Base-by-base conservation (phyloP, 2,797 vertebrate genomes). In the Cottoperca gobio region DNA sequence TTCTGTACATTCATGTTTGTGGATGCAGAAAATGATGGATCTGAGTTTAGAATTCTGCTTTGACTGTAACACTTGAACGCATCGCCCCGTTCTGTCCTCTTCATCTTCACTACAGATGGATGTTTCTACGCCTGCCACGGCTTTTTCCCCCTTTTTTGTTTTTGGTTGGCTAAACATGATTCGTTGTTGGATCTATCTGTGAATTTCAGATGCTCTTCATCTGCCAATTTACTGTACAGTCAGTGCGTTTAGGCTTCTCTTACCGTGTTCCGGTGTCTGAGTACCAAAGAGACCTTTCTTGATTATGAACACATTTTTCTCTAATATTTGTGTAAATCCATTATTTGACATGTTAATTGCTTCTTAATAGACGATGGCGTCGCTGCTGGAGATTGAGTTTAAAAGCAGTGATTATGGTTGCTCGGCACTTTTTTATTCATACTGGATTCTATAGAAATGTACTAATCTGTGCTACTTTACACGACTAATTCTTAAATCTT, bases 91-190 rank as follows among this genome's bases (percentile, higher is more conserved):
- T 76, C 73, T 48, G 48, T 72, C 69, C 48, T 79, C 76, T 87
- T 73, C 80, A 76, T 82, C 83, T 81, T 78, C 67, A 73, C 79
- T 13, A 37, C 78, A 80, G 73, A 87, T 72, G 79, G 73, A 71
- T 73, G 68, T 62, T 73, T 81, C 85, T 63, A 73, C 46, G 76
- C 80, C 70, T 84, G 64, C 77, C 62, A 59, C 23, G 24, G 8
- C 17, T 70, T 53, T 40, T 17, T 71, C 61, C 31, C 33, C n/a
- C 77, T 69, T 64, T 79, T 68, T 39, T 14, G 35, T n/a, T n/a
- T n/a, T n/a, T 33, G 7, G 1, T 8, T 33, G 70, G 62, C 58
- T 68, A 63, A 83, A 75, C 86, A 13, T 81, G 75, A 86, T 78
- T 85, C 17, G 45, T 71, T 79, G 71, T 49, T 83, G 50, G 55